Evolutionary conservation across 2,113 vertebrate genomes (phyloP).

Genomic region (Ceratotherium simum): DNA sequence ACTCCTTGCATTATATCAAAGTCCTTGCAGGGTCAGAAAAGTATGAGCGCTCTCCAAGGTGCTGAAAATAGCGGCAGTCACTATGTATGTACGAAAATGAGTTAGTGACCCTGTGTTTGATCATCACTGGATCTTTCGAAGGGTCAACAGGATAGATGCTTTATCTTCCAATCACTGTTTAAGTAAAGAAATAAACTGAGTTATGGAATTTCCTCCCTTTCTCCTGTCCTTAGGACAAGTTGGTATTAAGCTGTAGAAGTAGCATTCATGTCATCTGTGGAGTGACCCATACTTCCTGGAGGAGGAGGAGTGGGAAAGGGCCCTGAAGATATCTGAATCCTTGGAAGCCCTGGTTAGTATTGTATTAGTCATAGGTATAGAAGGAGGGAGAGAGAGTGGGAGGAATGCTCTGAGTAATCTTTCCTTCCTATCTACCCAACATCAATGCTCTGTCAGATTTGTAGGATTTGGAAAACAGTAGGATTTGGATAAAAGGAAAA

Average conservation of each 20-base stretch:
- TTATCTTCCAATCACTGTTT: not conserved
- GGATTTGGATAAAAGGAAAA: not conserved
- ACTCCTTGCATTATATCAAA: not conserved
- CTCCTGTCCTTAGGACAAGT: not conserved
- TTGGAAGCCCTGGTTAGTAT: not conserved
- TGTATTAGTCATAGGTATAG: not conserved
- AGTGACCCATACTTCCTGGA: not conserved
- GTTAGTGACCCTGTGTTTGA: not conserved
- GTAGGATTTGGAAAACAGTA: not conserved
- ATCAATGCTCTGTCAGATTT: not conserved
- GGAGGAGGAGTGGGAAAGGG: not conserved
- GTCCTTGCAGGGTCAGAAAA: not conserved
- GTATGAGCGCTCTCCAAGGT: slow-evolving; percentile 47
- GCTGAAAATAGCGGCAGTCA: not conserved
- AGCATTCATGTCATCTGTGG: not conserved
- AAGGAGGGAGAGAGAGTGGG: not conserved
- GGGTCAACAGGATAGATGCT: not conserved
- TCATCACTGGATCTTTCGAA: not conserved
- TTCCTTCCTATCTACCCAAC: not conserved
- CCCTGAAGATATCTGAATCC: not conserved
- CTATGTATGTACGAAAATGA: not conserved
- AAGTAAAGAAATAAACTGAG: not conserved
- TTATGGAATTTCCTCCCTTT: not conserved
- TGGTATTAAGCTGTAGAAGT: not conserved
- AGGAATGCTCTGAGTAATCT: not conserved